Evolutionary conservation across 2,113 vertebrate species (phyloP), one percentile per base, ranked within the genome.

Genomic region (Oreotrochilus melanogaster): DNA sequence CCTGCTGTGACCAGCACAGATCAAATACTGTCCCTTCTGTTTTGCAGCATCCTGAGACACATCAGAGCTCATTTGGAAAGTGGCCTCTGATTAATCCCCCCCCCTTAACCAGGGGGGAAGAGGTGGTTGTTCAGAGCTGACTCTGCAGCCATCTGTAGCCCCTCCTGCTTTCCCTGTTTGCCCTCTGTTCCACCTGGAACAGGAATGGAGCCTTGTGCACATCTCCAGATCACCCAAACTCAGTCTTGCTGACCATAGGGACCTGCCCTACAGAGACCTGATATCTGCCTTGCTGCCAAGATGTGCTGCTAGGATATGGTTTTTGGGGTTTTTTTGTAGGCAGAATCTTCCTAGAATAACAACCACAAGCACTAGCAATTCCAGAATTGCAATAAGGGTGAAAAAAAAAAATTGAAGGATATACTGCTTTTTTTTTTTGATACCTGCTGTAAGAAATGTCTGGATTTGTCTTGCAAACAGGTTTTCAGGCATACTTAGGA

Each of bases 401-500:
- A 69, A 47, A 21, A 47, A 22, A 61, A 31, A 11, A 28, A 25
- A 54, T 42, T 50, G 53, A 56, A 84, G 64, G 73, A 42, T 57
- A 31, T 56, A 25, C 58, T 81, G 87, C 58, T 61, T 37, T 74
- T 54, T 83, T 53, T 39, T 75, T 50, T 79, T 57, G 76, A 27
- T 72, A 35, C 73, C 71, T 75, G 22, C 89, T 39, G 51, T 43
- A 39, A 86, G 93, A 92, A 89, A 28, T 27, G 12, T 87, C 70
- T 53, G 87, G 65, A n/a, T 92, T 88, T 84, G 69, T 81, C 56
- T 75, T 30, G 39, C 53, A 22, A 27, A 6, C 72, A 91, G 86
- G 37, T 42, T 80, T 73, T 71, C 86, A 90, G 94, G 78, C 91
- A 81, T 76, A 6, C 25, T 48, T 56, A 87, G 86, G 92, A 48